Percentiles rank a stretch among this genome's conserved stretches.
phyloP scores from a whole-genome alignment of 2,113 vertebrate genomes.

The Takifugu bimaculatus region DNA sequence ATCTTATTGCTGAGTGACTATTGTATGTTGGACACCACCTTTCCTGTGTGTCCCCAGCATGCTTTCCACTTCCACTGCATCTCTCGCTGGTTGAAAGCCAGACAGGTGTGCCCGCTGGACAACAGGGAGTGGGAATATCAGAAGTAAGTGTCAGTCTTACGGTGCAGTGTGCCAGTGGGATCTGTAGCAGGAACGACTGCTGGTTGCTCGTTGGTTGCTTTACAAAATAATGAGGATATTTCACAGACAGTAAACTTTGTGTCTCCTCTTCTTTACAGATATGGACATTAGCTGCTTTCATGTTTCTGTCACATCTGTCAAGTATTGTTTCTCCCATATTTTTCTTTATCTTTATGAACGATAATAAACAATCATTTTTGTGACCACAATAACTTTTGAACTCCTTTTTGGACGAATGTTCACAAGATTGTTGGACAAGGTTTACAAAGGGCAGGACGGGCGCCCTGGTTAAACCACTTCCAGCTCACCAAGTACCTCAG shows the following conservation, averaged over 20 bases:
- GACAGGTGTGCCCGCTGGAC: conserved; percentile 96
- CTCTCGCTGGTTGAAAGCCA: conserved; percentile 98
- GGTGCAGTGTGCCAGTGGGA: too few relatives aligned
- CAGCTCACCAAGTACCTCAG: too few relatives aligned
- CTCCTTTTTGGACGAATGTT: too few relatives aligned
- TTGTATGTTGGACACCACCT: not conserved
- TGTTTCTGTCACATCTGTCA: not conserved
- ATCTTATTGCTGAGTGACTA: too few relatives aligned
- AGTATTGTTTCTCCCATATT: too few relatives aligned
- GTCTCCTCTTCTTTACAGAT: conserved; percentile 49
- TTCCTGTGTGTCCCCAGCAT: conserved; percentile 74
- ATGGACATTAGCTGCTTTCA: conserved; percentile 66
- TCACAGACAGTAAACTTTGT: not conserved
- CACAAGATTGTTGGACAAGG: too few relatives aligned
- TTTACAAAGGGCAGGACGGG: too few relatives aligned
- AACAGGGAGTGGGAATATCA: conserved; percentile 99
- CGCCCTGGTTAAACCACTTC: too few relatives aligned
- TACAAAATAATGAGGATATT: not conserved
- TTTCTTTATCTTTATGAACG: too few relatives aligned
- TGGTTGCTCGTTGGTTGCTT: too few relatives aligned
- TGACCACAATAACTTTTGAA: too few relatives aligned
- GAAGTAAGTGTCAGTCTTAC: conserved; percentile 81
- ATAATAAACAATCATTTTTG: too few relatives aligned
- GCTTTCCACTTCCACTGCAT: conserved; percentile 99
- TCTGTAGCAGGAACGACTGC: not conserved